Evolutionary conservation across 1,140 invertebrate species (phyloP).

Genomic region (Pinna nobilis): DNA sequence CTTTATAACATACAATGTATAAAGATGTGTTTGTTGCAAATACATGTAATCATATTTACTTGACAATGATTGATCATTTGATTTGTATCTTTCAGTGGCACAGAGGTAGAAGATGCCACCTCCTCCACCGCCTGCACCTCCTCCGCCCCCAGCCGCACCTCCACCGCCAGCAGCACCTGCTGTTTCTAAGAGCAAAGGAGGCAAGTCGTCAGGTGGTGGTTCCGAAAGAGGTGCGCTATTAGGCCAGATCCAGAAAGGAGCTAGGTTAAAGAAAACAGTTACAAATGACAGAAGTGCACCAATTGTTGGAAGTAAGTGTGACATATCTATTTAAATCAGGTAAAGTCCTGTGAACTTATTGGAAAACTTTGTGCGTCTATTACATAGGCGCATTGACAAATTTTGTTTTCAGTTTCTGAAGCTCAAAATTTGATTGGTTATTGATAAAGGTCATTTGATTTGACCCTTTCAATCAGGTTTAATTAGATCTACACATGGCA

Average conservation of each 20-base stretch:
- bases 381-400: background rate
- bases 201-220: no score
- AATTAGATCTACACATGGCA: no score
- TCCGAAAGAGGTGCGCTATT: constrained; percentile 79
- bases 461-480: no score
- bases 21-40: no score
- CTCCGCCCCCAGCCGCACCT: background rate
- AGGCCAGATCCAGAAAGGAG: constrained; percentile 87
- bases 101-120: no score
- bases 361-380: background rate
- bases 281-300: constrained; percentile 93
- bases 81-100: no score
- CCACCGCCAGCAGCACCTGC: constrained; percentile 64
- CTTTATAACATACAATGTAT: no score
- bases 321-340: background rate
- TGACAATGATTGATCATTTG: no score
- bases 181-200: constrained; percentile 15
- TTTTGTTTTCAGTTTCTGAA: background rate
- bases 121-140: constrained; percentile 8
- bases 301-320: constrained; percentile 7
- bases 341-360: no score
- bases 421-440: no score
- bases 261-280: constrained; percentile 87
- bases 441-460: no score
- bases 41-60: no score